Percentiles rank a stretch among this genome's conserved stretches.
Evolutionary conservation across 2,888 invertebrate genomes (phyloP).

Genomic region (Pteria penguin): DNA sequence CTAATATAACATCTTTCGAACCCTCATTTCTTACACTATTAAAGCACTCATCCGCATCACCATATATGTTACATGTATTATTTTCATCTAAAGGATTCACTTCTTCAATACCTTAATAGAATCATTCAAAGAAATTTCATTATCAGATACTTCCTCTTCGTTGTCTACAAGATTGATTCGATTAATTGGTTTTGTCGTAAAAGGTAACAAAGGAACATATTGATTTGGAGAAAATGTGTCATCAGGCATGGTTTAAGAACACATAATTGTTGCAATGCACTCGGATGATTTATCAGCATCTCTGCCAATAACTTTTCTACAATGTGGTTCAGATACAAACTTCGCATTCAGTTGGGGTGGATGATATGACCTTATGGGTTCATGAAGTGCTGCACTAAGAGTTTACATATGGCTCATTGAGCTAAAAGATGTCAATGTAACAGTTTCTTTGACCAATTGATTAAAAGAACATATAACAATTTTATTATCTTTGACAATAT

Average conservation of each 20-base stretch:
- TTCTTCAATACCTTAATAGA: too few species aligned
- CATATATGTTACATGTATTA: too few species aligned
- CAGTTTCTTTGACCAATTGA: not conserved
- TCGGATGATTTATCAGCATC: constrained; percentile 6
- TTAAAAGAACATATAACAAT: constrained; percentile 9
- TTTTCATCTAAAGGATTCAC: too few species aligned
- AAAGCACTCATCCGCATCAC: too few species aligned
- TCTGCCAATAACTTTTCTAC: constrained; percentile 20
- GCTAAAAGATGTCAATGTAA: not conserved
- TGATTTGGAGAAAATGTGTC: constrained; percentile 7
- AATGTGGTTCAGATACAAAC: constrained; percentile 22
- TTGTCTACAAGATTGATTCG: too few species aligned
- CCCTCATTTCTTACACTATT: too few species aligned
- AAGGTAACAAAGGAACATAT: not conserved
- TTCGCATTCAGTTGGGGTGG: constrained; percentile 11
- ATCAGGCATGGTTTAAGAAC: not conserved
- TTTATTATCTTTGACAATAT: constrained; percentile 17
- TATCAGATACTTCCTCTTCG: too few species aligned
- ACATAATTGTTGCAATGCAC: constrained; percentile 20
- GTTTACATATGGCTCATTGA: constrained; percentile 7
- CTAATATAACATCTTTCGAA: too few species aligned
- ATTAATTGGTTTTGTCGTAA: too few species aligned
- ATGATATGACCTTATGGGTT: constrained; percentile 15
- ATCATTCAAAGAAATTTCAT: too few species aligned
- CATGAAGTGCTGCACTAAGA: not conserved